Base-by-base conservation (phyloP, 2,888 invertebrate species). In the Pimpla rufipes region DNA sequence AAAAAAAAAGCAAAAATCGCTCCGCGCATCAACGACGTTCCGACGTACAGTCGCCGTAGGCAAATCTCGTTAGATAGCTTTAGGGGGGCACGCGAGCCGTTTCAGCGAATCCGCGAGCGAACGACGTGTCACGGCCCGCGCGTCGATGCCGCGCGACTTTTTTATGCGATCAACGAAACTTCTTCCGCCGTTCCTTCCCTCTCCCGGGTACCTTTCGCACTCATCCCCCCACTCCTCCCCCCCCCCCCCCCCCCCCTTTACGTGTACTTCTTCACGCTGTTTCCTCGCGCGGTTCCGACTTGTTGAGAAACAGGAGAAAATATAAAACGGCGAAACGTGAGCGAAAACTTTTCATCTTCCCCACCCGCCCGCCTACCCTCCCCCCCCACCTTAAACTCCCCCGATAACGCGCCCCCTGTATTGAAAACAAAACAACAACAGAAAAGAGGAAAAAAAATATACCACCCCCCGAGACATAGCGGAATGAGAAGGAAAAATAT, bases 151-250 rank as follows among this genome's bases (percentile, higher is more conserved):
- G 74, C 62, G 74, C 62, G 74, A 74, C 57, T 62, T 77, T 84
- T 79, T 85, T 64, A 81, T 83, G 81, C 85, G 86, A 77, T 81
- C 85, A 79, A 85, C 79, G 79, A 86, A 85, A 85, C 71, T 79
- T 85, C 64, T 45, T 59, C 75, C 42, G 45, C 23, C 47, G 57
- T 55, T 66, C 70, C 73, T 64, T 80, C 45, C 55, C 57, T 59
- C 40, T 45, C 52, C 50, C 37, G 50, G 35, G 57, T 55, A 75
- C 75, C 84, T 70, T 59, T 59, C 42, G n/a, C n/a, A n/a, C n/a
- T n/a, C n/a, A n/a, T n/a, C n/a, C n/a, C n/a, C n/a, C n/a, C n/a
- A 37, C 21, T 29, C 29, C 23, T 18, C 42, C 47, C 37, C 35
- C 55, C 45, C 37, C 59, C 66, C 64, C 47, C 50, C 16, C 66